These are phyloP conservation scores for Falco concolor DNA, from an alignment of 2,797 vertebrate species.

Conservation along the genomic window DNA sequence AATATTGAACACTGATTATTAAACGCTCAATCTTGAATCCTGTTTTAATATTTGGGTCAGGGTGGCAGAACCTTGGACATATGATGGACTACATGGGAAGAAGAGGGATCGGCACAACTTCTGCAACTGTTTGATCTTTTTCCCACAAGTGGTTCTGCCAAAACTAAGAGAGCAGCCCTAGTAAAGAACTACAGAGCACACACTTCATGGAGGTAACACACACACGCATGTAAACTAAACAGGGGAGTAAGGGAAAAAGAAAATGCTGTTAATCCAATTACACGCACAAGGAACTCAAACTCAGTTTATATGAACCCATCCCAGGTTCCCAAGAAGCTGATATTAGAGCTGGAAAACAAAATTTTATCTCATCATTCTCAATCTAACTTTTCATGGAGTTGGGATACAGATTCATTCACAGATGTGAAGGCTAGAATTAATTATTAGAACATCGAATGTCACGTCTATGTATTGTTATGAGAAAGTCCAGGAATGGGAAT, in stretches of 20 bases:
- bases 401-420: not conserved
- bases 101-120: not conserved
- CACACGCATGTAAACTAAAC: not conserved
- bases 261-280: not conserved
- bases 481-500: not conserved
- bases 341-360: not conserved
- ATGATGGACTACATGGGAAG: not conserved
- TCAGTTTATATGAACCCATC: not conserved
- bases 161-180: not conserved
- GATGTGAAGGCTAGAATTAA: not conserved
- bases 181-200: not conserved
- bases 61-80: not conserved
- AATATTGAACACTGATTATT: not conserved
- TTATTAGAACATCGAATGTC: not conserved
- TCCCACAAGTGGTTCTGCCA: not conserved
- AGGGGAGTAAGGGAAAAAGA: not conserved
- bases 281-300: not conserved
- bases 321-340: not conserved
- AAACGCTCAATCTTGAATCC: not conserved
- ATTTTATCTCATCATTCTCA: not conserved
- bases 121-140: not conserved
- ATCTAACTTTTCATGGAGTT: not conserved
- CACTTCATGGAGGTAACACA: not conserved
- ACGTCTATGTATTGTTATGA: not conserved
- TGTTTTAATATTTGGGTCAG: not conserved